Conservation (phyloP, 2,797 vertebrate species). For the Mormyrops boulengeri region DNA sequence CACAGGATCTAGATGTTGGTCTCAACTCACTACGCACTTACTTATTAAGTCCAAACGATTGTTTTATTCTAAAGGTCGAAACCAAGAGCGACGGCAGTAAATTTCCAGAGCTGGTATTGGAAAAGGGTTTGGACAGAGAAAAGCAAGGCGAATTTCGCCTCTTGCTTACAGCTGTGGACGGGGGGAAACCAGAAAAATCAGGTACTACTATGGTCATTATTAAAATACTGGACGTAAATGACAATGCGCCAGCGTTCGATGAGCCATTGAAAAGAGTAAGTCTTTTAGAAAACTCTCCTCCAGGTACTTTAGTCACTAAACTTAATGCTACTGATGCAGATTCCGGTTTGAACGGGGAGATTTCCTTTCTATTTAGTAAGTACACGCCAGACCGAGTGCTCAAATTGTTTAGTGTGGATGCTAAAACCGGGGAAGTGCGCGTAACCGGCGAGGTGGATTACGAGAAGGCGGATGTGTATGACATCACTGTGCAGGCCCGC, state of each 20-base stretch:
- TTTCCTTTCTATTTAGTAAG: conserved; percentile 79
- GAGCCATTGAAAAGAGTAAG: conserved; percentile 68
- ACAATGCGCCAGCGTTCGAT: conserved; percentile 82
- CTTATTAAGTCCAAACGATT: conserved; percentile 68
- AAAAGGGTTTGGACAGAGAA: conserved; percentile 82
- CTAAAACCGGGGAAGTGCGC: conserved; percentile 72
- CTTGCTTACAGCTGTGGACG: conserved; percentile 81
- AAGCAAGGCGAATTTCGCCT: conserved; percentile 73
- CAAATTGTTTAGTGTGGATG: conserved; percentile 74
- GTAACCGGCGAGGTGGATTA: conserved; percentile 80
- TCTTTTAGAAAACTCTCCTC: conserved; percentile 74
- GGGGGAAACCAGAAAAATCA: conserved; percentile 76
- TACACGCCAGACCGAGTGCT: conserved; percentile 73
- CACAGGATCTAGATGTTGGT: conserved; percentile 89
- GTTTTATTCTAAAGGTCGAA: conserved; percentile 79
- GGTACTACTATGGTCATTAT: conserved; percentile 77
- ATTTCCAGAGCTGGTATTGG: conserved; percentile 84
- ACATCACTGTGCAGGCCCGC: conserved; percentile 79
- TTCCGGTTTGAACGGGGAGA: conserved; percentile 77
- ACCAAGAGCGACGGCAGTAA: conserved; percentile 81
- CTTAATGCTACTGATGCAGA: conserved; percentile 87
- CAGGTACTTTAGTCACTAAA: conserved; percentile 73
- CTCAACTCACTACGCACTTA: conserved; percentile 83
- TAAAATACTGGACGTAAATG: conserved; percentile 82
- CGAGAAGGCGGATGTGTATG: conserved; percentile 71